Evolutionary conservation across 2,113 vertebrate genomes (phyloP), one percentile per base, ranked within the genome.

Genomic region (Lepisosteus oculatus): DNA sequence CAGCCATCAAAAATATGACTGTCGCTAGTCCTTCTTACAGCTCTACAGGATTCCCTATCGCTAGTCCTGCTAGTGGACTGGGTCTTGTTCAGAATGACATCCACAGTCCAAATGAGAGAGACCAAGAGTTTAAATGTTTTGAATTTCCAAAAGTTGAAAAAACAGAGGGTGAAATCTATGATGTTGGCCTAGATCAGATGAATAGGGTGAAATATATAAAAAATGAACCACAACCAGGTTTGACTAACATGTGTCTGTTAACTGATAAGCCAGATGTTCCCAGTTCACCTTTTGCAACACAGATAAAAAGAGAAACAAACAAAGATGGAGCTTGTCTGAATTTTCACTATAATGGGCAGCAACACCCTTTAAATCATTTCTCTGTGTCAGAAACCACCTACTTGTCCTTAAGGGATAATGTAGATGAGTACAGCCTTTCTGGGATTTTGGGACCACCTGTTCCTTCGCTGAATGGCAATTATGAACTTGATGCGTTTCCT

Each of bases 391-490:
- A 99, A 87, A 94, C 95, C 79, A 96, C 97, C 0, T 98, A 97
- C 83, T 94, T 98, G 87, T 97, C 97, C 84, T 92, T 98, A 78
- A 96, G 97, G 94, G 96, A 99, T 89, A 96, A 97, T 85, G 95
- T 97, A 83, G 97, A 99, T 84, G 96, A 97, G 83, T 99, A 98
- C 82, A 97, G 95, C 82, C 94, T 99, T 74, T 98, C 96, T 86
- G 96, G 96, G 88, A 98, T 98, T 86, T 93, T 99, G 90, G 97
- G 97, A 90, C 94, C 95, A 87, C 96, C 97, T 68, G 86, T 96
- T 81, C 93, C 95, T 6, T 93, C 95, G 8, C 93, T 98, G 76
- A 96, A 95, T 71, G 93, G 93, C 77, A 93, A 77, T 85, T 98
- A 94, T 73, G 97, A 98, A 81, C 84, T 93, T 44, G 92, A 94